Conservation (phyloP, 2,888 invertebrate species). For the Eupithecia abbreviata region DNA sequence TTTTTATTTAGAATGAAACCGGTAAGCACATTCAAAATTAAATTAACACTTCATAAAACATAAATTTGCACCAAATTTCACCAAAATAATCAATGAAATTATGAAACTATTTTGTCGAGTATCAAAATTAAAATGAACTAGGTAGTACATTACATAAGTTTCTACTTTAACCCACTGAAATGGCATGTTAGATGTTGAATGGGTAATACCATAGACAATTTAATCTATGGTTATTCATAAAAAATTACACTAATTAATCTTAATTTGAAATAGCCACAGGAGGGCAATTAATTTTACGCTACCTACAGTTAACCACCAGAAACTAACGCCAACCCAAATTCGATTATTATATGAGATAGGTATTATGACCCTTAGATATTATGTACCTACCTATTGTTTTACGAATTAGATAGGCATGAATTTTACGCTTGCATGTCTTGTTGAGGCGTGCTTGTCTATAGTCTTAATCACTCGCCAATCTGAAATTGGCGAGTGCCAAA, state of each 20-base stretch:
- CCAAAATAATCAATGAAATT: neutral
- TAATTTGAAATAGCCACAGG: neutral
- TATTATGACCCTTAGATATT: neutral
- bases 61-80: conserved; percentile 20
- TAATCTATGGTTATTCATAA: neutral
- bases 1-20: conserved; percentile 25
- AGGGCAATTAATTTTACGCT: neutral
- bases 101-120: neutral
- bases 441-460: neutral
- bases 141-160: neutral
- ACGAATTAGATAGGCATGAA: neutral
- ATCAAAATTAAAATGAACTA: neutral
- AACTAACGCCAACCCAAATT: neutral
- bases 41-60: conserved; percentile 23
- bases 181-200: neutral
- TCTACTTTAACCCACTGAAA: neutral
- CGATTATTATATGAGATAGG: neutral
- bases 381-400: neutral
- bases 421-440: neutral
- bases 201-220: neutral
- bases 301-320: neutral
- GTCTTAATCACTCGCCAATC: neutral
- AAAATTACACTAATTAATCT: neutral
- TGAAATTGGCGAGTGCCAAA: neutral
- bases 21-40: conserved; percentile 10